Percentiles rank a stretch among this genome's conserved stretches.
These are phyloP conservation scores for Aphidius ervi DNA, from an alignment of 1,140 invertebrate genomes.

Conservation along the genomic window DNA sequence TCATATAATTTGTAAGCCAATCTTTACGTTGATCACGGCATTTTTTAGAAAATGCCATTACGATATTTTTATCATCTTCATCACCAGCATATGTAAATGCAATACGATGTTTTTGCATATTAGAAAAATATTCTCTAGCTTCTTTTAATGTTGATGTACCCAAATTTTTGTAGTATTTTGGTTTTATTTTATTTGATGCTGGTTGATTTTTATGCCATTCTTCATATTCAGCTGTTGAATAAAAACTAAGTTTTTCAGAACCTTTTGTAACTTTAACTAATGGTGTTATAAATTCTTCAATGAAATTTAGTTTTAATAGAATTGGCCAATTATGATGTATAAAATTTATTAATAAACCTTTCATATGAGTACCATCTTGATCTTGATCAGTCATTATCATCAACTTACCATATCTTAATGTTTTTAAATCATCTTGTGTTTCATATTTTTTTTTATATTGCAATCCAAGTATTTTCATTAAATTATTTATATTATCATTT, in stretches of 20 bases:
- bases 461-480: slow-evolving; percentile 93
- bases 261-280: slow-evolving; percentile 96
- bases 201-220: slow-evolving; percentile 91
- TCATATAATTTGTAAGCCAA: slow-evolving; percentile 97
- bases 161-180: slow-evolving; percentile 99
- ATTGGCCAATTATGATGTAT: slow-evolving; percentile 98
- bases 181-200: slow-evolving; percentile 82
- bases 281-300: slow-evolving; percentile 99
- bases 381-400: slow-evolving; percentile 99
- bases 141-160: slow-evolving; percentile 98
- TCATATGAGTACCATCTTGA: slow-evolving; percentile 99
- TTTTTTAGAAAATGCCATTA: slow-evolving; percentile 96
- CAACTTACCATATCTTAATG: slow-evolving; percentile 90
- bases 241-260: slow-evolving; percentile 79
- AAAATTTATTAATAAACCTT: slow-evolving; percentile 98
- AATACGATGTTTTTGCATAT: slow-evolving; percentile 93
- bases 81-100: slow-evolving; percentile 81
- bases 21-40: slow-evolving; percentile 93
- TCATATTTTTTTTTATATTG: slow-evolving; percentile 98
- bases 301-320: slow-evolving; percentile 81
- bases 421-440: slow-evolving; percentile 81
- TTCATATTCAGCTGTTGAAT: slow-evolving; percentile 96
- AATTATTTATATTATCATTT: slow-evolving; percentile 96
- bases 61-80: slow-evolving; percentile 89
- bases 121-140: slow-evolving; percentile 97